A percentile compares a stretch with the other conserved stretches of the same genome.
phyloP scores from a whole-genome alignment of 2,888 invertebrate species.

The Ephialtes manifestator region DNA sequence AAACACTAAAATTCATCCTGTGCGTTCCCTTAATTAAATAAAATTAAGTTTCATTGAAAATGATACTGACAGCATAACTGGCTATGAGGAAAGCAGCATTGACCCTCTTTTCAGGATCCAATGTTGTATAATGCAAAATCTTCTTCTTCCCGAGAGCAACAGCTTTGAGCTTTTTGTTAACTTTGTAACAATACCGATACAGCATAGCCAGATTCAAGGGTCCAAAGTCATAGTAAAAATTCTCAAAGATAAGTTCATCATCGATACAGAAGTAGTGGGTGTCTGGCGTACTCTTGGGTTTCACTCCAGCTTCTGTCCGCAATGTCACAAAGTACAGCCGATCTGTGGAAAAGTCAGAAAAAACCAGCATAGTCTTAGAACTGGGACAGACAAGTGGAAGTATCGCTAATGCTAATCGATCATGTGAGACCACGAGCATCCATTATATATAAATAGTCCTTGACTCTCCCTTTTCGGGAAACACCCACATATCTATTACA shows the following conservation, averaged over 20 bases:
- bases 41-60: constrained; percentile 10
- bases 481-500: constrained; percentile 62
- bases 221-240: constrained; percentile 96
- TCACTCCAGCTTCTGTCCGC: constrained; percentile 88
- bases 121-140: constrained; percentile 93
- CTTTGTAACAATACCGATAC: constrained; percentile 93
- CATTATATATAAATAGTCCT: constrained; percentile 59
- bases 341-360: constrained; percentile 82
- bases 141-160: constrained; percentile 90
- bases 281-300: constrained; percentile 89
- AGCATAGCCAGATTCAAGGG: constrained; percentile 95
- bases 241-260: constrained; percentile 92
- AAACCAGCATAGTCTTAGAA: constrained; percentile 18
- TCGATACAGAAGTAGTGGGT: constrained; percentile 93
- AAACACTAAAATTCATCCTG: neutral
- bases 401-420: constrained; percentile 34
- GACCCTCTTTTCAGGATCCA: constrained; percentile 91
- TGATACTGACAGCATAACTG: constrained; percentile 90
- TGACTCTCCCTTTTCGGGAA: constrained; percentile 69
- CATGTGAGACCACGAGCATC: constrained; percentile 48
- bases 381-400: constrained; percentile 4
- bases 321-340: constrained; percentile 93
- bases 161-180: constrained; percentile 91
- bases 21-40: neutral
- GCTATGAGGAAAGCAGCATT: constrained; percentile 96